phyloP scores from a whole-genome alignment of 2,888 invertebrate species.

The Himalopsyche anomala region DNA sequence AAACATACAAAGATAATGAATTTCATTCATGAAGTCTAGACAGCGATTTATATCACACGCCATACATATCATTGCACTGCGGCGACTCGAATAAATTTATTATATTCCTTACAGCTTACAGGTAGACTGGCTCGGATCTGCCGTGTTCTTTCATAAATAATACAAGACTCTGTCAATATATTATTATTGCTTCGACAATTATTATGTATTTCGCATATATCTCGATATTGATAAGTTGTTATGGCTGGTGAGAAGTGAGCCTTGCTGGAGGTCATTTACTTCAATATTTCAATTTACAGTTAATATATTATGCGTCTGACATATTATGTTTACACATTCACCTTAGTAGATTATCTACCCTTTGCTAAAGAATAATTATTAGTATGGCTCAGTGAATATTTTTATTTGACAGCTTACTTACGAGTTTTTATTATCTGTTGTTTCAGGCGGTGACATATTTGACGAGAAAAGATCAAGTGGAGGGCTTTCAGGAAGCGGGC shows the following conservation, averaged over 20 bases:
- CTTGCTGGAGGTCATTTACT: conserved; percentile 9
- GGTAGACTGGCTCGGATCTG: background rate
- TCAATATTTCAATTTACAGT: background rate
- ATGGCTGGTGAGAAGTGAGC: background rate
- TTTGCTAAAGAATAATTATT: too few species aligned
- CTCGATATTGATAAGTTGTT: background rate
- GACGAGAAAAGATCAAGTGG: conserved; percentile 70
- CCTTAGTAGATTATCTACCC: too few species aligned
- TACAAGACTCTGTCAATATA: background rate
- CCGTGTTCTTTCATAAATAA: conserved; percentile 12
- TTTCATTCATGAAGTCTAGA: conserved; percentile 52
- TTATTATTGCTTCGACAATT: background rate
- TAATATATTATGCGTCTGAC: background rate
- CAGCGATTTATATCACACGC: conserved; percentile 16
- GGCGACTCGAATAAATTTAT: background rate
- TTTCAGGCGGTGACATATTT: conserved; percentile 71
- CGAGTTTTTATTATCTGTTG: conserved; percentile 64
- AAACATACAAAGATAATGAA: conserved; percentile 45
- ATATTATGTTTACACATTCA: background rate
- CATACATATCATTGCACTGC: conserved; percentile 27
- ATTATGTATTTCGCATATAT: conserved; percentile 6
- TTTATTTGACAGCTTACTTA: background rate
- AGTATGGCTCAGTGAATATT: too few species aligned
- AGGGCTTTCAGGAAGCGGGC: conserved; percentile 65
- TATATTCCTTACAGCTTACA: background rate